Percentiles rank a stretch among this genome's conserved stretches.
Conservation (phyloP, 2,797 vertebrate genomes). For the Taeniopygia guttata region DNA sequence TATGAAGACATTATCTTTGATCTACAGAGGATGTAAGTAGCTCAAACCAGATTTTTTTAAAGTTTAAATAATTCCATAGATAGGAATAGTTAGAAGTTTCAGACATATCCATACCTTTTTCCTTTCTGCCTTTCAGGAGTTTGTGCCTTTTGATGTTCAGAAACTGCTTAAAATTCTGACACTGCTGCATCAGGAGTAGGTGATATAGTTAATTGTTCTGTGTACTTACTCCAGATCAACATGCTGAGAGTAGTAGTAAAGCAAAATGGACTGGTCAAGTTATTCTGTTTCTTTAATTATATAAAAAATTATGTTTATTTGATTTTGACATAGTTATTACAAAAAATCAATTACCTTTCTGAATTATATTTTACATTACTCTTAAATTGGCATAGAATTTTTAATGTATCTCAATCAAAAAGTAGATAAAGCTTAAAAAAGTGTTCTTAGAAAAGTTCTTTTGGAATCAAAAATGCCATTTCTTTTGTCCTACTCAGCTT, state of each 20-base stretch:
- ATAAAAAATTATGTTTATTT: not conserved
- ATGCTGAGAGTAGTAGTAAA: not conserved
- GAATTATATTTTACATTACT: not conserved
- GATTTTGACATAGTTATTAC: not conserved
- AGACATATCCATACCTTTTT: not conserved
- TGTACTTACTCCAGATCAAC: not conserved
- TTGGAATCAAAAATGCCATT: not conserved
- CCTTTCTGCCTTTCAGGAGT: not conserved
- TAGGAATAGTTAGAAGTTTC: not conserved
- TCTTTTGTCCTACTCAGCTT: not conserved
- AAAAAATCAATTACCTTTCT: not conserved
- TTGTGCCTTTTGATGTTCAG: not conserved
- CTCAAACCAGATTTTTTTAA: not conserved
- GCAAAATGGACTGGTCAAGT: not conserved
- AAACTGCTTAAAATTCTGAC: not conserved
- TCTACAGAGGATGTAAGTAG: not conserved
- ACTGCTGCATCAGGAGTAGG: not conserved
- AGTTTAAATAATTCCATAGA: not conserved
- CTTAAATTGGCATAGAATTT: not conserved
- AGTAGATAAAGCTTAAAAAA: not conserved
- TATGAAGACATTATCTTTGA: not conserved
- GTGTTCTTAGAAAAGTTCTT: not conserved
- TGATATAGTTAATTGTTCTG: not conserved
- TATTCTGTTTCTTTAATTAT: not conserved
- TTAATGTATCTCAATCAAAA: not conserved